These are phyloP conservation scores for Coreoperca whiteheadi DNA, from an alignment of 2,113 vertebrate genomes.

Conservation along the genomic window DNA sequence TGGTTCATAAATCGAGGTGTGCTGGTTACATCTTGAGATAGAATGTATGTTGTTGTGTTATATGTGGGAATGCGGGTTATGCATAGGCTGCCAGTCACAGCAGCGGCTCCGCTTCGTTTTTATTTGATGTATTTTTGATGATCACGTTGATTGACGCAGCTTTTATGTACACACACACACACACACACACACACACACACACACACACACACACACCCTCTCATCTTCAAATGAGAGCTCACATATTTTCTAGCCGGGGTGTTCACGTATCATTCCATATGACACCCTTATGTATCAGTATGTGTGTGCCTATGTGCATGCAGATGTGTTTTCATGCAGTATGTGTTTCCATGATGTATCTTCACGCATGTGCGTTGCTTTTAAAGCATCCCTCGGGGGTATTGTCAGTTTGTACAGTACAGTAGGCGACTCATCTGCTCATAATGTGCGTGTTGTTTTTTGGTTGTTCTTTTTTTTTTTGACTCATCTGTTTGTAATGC, in stretches of 20 bases:
- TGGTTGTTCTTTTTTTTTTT: conserved; percentile 8
- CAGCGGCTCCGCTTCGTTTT: conserved; percentile 39
- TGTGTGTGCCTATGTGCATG: not conserved
- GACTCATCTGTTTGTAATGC: conserved; percentile 49
- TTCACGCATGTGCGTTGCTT: conserved; percentile 45
- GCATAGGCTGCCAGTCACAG: conserved; percentile 17
- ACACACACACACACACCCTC: not conserved
- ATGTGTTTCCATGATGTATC: conserved; percentile 19
- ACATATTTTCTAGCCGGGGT: not conserved
- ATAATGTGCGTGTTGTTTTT: conserved; percentile 24
- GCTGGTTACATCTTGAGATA: conserved; percentile 42
- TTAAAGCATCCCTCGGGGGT: conserved; percentile 32
- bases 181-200: conserved; percentile 3
- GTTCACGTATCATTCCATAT: conserved; percentile 24
- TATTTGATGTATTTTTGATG: conserved; percentile 63
- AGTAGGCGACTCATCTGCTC: conserved; percentile 31
- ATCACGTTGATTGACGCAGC: conserved; percentile 49
- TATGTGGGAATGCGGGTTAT: conserved; percentile 12
- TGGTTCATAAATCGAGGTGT: conserved; percentile 28
- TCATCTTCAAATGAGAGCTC: conserved; percentile 15
- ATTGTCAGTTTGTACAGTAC: conserved; percentile 30
- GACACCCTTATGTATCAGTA: not conserved
- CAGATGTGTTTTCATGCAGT: not conserved
- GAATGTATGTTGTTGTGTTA: conserved; percentile 26
- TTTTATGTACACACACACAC: conserved; percentile 30